Evolutionary conservation across 1,140 invertebrate genomes (phyloP), one percentile per base, ranked within the genome.

Genomic region (Archivesica marissinica): DNA sequence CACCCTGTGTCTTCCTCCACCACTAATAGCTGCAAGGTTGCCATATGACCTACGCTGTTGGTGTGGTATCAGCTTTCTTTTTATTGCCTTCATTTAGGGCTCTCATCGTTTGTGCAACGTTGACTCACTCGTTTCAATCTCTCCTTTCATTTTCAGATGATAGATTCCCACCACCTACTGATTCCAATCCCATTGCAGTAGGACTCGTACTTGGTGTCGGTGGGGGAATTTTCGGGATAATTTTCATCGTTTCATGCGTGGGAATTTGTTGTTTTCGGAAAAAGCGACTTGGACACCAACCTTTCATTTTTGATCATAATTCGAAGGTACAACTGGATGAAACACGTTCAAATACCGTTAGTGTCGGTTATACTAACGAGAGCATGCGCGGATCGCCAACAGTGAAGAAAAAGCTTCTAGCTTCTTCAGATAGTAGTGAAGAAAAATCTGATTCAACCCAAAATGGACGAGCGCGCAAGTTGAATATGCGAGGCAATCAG

Each of bases 151-250:
- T 28, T 85, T 86, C 66, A 86, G 84, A 80, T 52, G 47, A 72
- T 23, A n/a, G 50, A 35, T 78, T 23, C 25, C 68, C 66, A 52
- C 28, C 7, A 61, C 39, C 54, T 2, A 30, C 56, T 39, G 86
- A 88, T 52, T 85, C 87, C 30, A 88, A 79, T 23, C 87, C 85
- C 17, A 52, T 87, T 2, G 83, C 59, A 23, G 78, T 86, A 6
- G 87, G 86, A 3, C 68, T 90, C n/a, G 74, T 90, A 9, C 81
- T 86, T 52, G 87, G 89, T 20, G 80, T 88, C 20, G 84, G 86
- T 7, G 84, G 83, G 23, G 82, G 74, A 25, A 59, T 88, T 15
- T 83, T 90, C 50, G 59, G 78, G 1, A 59, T 90, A 20, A 74
- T 90, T 28, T 50, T 88, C 41, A 66, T 90, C n/a, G 30, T 86